Base-by-base conservation (phyloP, 2,113 vertebrate genomes). In the Amphiprion percula region DNA sequence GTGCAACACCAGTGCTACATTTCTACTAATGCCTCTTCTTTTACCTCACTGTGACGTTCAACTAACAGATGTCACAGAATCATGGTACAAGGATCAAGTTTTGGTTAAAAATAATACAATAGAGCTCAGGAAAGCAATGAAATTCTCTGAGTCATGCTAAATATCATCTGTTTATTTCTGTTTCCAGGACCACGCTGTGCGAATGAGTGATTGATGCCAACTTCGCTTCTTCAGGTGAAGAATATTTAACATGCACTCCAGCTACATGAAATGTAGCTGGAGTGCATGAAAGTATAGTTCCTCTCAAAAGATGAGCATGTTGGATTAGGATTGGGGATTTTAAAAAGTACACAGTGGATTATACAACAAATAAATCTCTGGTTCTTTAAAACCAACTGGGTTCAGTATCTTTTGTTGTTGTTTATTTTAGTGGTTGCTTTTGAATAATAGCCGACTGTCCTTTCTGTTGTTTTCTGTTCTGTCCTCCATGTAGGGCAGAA, bases 401-500 rank as follows among this genome's bases (percentile, higher is more conserved):
- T 54, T 70, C 1, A 55, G n/a, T 37, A 16, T 58, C 2, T 62
- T 47, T 58, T 67, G 2, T 79, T 52, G 39, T 55, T 68, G 49
- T 50, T 79, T 19, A 19, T 3, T 64, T 50, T 58, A 46, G 54
- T 79, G 5, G 39, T 61, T 74, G 4, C 77, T 72, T 55, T 56
- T 56, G 10, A 77, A 16, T 61, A 53, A 82, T 19, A 2, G 8
- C 30, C 10, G 33, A 39, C 4, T 66, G 33, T 83, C 19, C 17
- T 6, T 65, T n/a, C 49, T 66, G 52, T 50, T 76, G 26, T 83
- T 14, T 26, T 26, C 26, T 26, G 26, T 26, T 26, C 26, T 55
- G 0, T 81, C 23, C 1, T 93, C 74, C 79, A 87, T 83, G 7
- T 85, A 98, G 97, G 96, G 95, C 95, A 98, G 95, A 94, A 99